Base-by-base conservation (phyloP, 1,140 invertebrate species). In the Meloidogyne chitwoodi region DNA sequence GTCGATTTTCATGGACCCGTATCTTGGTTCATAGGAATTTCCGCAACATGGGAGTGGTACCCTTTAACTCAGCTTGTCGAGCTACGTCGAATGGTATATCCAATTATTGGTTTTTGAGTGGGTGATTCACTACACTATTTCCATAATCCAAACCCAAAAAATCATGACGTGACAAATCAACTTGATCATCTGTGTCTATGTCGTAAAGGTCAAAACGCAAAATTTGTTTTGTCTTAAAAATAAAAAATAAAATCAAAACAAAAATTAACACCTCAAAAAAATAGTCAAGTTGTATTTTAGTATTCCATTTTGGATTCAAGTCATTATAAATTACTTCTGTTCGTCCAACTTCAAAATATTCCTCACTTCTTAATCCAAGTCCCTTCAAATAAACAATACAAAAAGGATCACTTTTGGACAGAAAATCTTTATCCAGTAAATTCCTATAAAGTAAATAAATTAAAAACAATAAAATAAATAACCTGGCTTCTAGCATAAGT, bases 281-380 rank as follows among this genome's bases (percentile, higher is more conserved):
- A 78, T 90, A 90, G 67, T 90, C 86, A 14, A 90, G 77, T 2
- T 87, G 79, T 82, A 91, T 89, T 80, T 89, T 90, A 71, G 88
- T 89, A 10, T 88, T 87, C 88, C 90, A 90, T 73, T 89, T 85
- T 56, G 90, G 90, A 83, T 90, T 90, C 64, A 90, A 80, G 79
- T 87, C 89, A 83, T 90, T 90, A 82, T 88, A 87, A 16, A 91
- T 88, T 38, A 87, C 86, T 81, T 90, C 90, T 22, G 90, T 90
- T 67, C 90, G 80, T 31, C 90, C 90, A 77, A 89, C 80, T 77
- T 88, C 88, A 11, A 77, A 78, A 81, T 71, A 84, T 29, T 71
- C 16, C 19, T 62, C 76, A 29, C 6, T 65, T 56, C 24, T 31
- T 61, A 41, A 19, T 61, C 22, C 48, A 27, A 12, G 79, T n/a